Base-by-base conservation (phyloP, 2,888 invertebrate species). In the Bembecia ichneumoniformis region DNA sequence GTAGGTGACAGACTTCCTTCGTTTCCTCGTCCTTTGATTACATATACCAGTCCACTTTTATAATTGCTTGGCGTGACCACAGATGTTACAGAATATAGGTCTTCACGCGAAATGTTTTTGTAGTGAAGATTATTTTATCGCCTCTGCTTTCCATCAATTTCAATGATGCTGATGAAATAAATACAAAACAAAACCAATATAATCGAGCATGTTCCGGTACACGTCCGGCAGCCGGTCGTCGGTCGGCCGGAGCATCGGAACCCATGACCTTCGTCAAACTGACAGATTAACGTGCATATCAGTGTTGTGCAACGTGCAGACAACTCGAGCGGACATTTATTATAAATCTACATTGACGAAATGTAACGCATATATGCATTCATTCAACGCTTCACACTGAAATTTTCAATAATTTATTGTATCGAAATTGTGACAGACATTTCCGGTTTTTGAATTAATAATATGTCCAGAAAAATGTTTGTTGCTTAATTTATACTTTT, bases 241-340 rank as follows among this genome's bases (percentile, higher is more conserved):
- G 28, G 28, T 28, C 28, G 28, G 28, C 28, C 9, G 28, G 9
- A 5, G 35, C 13, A 47, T 63, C 57, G 53, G 2, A 49, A 51
- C 49, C 43, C 46, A 47, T 48, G 80, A 86, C 84, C 86, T 82
- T 84, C 84, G 82, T 86, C 86, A 86, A 73, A 71, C 67, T 82
- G 84, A 84, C 84, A 79, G 74, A 74, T 82, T 81, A 68, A 69
- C 66, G 70, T 64, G 68, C 79, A 74, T 82, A 82, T 82, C 79
- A 70, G 66, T 67, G 69, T 71, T 71, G 64, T 75, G 75, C 82
- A 77, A 74, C 71, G 66, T 65, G 63, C 57, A 57, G 52, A 44
- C 55, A 68, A 63, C 54, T 63, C 60, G 56, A 54, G 57, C 68
- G 66, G 59, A 69, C 62, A 63, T 58, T 63, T 66, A 71, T 69